Base-by-base conservation (phyloP, 2,797 vertebrate genomes). In the Chloroceryle inda region DNA sequence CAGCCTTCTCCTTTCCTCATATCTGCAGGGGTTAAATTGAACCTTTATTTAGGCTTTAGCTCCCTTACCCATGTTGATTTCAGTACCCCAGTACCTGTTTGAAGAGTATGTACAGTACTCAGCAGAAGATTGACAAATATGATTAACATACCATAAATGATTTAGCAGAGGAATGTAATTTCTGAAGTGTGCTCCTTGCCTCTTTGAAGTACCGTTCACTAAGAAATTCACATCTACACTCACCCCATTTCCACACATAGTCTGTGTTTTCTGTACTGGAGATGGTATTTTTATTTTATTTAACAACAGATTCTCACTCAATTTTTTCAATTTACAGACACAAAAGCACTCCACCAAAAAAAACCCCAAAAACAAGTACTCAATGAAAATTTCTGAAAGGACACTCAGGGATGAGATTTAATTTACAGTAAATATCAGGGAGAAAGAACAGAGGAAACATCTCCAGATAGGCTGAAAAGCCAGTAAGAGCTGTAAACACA, bases 211-310 rank as follows among this genome's bases (percentile, higher is more conserved):
- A 17, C 7, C 21, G 2, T 31, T 62, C 52, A 50, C 20, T 37
- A 33, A 56, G 29, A 86, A 80, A 73, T 37, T 50, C 68, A 37
- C 6, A 53, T 62, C 13, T 9, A 69, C 23, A 3, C 8, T 31
- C 38, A 62, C 2, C 10, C 3, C 0, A 0, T 80, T 80, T 74
- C 29, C 47, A 49, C 8, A 24, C 3, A 10, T 26, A 49, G 10
- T 44, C 24, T 8, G 4, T 33, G 18, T 35, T 85, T 91, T 86
- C 58, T 55, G 9, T 62, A 56, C 19, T 45, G 15, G 14, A 90
- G 6, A 4, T n/a, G 6, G 23, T 73, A 11, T 69, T 38, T 71
- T 31, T 2, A 20, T 29, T 53, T 52, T 23, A 50, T 82, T 26
- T 18, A 68, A 21, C 33, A 71, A 20, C 5, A 72, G 33, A 64